These are phyloP conservation scores for Helleia helle DNA, from an alignment of 2,888 invertebrate species.

Conservation along the genomic window DNA sequence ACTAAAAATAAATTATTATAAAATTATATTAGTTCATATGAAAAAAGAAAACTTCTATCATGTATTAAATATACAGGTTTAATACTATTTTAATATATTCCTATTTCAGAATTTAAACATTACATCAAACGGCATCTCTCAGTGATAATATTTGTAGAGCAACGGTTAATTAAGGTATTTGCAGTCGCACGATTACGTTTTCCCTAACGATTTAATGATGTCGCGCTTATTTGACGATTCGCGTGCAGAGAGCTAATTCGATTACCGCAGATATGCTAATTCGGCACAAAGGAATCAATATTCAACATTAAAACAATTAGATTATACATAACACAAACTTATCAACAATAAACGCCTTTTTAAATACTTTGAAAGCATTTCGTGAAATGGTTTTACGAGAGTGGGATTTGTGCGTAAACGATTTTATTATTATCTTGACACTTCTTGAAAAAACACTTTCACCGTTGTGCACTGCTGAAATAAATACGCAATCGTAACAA, in stretches of 20 bases:
- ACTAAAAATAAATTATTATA: no score
- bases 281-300: conserved; percentile 31
- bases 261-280: conserved; percentile 41
- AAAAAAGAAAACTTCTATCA: no score
- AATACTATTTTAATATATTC: no score
- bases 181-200: conserved; percentile 43
- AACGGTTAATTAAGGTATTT: conserved; percentile 29
- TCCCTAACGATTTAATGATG: conserved; percentile 37
- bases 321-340: conserved; percentile 5
- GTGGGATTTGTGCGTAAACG: conserved; percentile 71
- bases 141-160: conserved; percentile 10
- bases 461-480: conserved; percentile 60
- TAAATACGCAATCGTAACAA: conserved; percentile 25
- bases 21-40: no score
- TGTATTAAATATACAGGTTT: no score
- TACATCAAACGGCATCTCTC: background rate
- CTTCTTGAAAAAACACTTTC: conserved; percentile 41
- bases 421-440: conserved; percentile 40
- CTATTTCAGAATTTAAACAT: no score
- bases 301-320: conserved; percentile 1
- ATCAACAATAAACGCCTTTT: conserved; percentile 10
- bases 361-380: conserved; percentile 61
- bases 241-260: conserved; percentile 39
- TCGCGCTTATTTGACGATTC: conserved; percentile 44
- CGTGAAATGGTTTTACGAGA: conserved; percentile 73